Base-by-base conservation (phyloP, 1,140 invertebrate species). In the Pemphigus obesinymphae region DNA sequence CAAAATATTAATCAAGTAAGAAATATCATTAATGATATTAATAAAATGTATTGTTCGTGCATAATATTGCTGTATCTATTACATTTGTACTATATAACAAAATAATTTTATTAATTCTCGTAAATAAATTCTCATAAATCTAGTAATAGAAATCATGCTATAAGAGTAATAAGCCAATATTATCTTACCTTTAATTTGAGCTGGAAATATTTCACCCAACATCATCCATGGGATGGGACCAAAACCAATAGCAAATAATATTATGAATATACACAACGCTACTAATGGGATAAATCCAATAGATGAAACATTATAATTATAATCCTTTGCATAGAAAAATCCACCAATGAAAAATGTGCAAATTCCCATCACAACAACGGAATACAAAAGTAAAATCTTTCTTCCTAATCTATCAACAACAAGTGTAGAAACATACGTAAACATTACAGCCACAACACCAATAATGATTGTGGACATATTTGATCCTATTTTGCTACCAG, bases 201-300 rank as follows among this genome's bases (percentile, higher is more conserved):
- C 89, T 83, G 92, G 88, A 88, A 92, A 92, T 82, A 93, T 86
- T 85, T 94, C 92, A 40, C 91, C 90, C 85, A 93, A 90, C 89
- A 94, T 91, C 88, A 94, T 90, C 92, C 93, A 95, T 0, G 93
- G 92, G 37, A 95, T 91, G 0, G 93, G 93, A 4, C 93, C 93
- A 83, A 91, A 92, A 53, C 94, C 94, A 40, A 95, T 85, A 2
- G 83, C 82, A 66, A 83, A 83, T 48, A 81, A 50, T 40, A 83
- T 75, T 13, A 82, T 83, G 31, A 82, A 83, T 7, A 75, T 58
- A 26, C 73, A 83, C 29, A 83, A 70, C 10, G 55, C 40, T 13
- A 72, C 8, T 45, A 91, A 84, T 11, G 90, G 89, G 2, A 91
- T 83, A 87, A 88, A 89, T 4, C 85, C 86, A 43, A 90, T 84